A percentile compares a stretch with the other conserved stretches of the same genome.
Evolutionary conservation across 2,797 vertebrate genomes (phyloP).

Genomic region (Podarcis lilfordi): DNA sequence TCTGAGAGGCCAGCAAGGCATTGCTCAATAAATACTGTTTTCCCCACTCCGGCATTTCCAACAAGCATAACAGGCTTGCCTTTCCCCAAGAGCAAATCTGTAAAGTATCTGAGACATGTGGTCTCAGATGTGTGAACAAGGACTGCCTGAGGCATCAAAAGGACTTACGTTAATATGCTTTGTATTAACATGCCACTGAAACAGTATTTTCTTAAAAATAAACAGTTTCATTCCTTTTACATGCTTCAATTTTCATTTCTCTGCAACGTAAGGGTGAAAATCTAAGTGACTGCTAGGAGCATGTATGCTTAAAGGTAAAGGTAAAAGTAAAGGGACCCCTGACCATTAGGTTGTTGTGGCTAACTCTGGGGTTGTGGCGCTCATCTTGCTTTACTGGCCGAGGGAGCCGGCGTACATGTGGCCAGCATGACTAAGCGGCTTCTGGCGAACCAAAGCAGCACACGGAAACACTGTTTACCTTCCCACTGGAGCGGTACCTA

Average conservation of each 20-base stretch:
- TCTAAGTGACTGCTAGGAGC: not conserved
- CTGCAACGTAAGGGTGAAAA: not conserved
- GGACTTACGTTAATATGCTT: conserved; percentile 1
- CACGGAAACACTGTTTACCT: too few relatives aligned
- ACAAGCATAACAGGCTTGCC: conserved; percentile 84
- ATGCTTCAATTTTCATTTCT: not conserved
- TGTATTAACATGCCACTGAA: not conserved
- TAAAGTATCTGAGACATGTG: conserved; percentile 79
- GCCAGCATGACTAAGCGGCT: too few relatives aligned
- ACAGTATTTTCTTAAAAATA: not conserved
- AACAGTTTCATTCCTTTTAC: not conserved
- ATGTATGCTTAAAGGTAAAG: not conserved
- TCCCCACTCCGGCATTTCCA: conserved; percentile 83
- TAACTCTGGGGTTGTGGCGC: too few relatives aligned
- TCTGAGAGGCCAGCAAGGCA: conserved; percentile 80
- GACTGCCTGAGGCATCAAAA: conserved; percentile 78
- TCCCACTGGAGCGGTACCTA: too few relatives aligned
- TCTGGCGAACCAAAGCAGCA: too few relatives aligned
- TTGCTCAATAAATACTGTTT: conserved; percentile 79
- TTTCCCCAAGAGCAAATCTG: conserved; percentile 81
- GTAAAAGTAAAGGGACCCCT: too few relatives aligned
- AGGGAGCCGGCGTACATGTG: too few relatives aligned
- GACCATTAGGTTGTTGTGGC: too few relatives aligned
- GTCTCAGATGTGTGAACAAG: conserved; percentile 85
- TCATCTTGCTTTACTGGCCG: too few relatives aligned